phyloP scores from a whole-genome alignment of 2,113 vertebrate species.

The Mobula birostris region DNA sequence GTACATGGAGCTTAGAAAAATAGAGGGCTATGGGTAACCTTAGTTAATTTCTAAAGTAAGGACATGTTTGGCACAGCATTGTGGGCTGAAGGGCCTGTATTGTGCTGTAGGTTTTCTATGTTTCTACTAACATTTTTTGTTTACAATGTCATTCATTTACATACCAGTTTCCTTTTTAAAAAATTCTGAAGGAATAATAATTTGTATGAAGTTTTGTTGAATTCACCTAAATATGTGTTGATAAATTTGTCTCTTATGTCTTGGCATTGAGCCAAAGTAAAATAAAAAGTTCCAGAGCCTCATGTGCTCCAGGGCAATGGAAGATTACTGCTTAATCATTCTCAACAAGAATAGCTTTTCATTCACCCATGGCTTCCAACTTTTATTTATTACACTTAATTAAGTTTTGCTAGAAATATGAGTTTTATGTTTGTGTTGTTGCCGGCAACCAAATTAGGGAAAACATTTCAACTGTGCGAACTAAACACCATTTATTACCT shows the following conservation, averaged over 20 bases:
- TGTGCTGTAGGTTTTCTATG: no score
- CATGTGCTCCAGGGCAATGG: background rate
- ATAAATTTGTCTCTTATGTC: no score
- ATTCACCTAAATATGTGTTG: slow-evolving; percentile 4
- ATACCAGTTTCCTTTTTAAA: background rate
- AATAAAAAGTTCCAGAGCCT: background rate
- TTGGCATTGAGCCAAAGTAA: background rate
- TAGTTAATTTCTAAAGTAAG: no score
- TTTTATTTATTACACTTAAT: slow-evolving; percentile 8
- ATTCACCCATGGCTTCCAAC: background rate
- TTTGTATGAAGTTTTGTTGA: background rate
- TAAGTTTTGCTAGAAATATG: background rate
- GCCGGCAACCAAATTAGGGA: background rate
- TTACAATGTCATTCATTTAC: background rate
- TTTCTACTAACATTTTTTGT: background rate
- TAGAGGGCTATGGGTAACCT: no score
- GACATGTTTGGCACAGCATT: no score
- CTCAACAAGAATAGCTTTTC: background rate
- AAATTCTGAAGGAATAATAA: background rate
- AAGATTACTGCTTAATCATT: slow-evolving; percentile 7
- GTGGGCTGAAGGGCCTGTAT: no score
- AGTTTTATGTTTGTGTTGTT: background rate
- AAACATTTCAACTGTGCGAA: background rate
- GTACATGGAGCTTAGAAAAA: no score
- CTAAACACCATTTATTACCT: background rate